Evolutionary conservation across 2,888 invertebrate genomes (phyloP), one percentile per base, ranked within the genome.

Genomic region (Oligia fasciuncula): DNA sequence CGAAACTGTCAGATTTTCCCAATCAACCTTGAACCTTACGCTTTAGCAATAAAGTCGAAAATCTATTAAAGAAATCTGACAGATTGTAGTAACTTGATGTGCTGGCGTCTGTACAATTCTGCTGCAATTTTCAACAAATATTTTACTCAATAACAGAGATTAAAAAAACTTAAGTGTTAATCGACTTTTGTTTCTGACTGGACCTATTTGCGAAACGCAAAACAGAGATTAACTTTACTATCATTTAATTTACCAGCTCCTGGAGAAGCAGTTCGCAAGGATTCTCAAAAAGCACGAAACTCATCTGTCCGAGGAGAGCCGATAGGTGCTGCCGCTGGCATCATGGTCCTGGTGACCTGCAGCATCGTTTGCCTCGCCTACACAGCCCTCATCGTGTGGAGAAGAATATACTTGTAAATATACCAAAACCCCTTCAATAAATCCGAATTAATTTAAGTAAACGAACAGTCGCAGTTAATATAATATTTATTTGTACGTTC

Each of bases 401-500:
- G 96, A 86, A 91, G 95, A 89, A 94, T 95, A 92, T 96, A 96
- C 87, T 86, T 97, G 96, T 97, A 83, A 95, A 95, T 94, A 71
- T 70, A 70, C 13, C 29, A 73, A 63, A 84, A 66, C 13, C 46
- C 54, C 29, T 71, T 83, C 49, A 40, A 75, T 51, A 74, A 66
- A 80, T 75, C 49, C 35, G 23, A 66, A 54, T 67, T 67, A 60
- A 60, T n/a, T 35, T 43, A 63, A 76, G 73, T 57, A 68, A 71
- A 73, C 29, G 29, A 78, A 62, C 40, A 72, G 43, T 51, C 65
- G 46, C 57, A 68, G 66, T 51, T 73, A 71, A 67, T 71, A 77
- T 80, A 76, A 79, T 77, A 85, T 79, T 46, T 46, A 82, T 87
- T 80, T 77, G 40, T 83, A 79, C 76, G 63, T 51, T 49, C 57